Conservation (phyloP, 2,113 vertebrate species). For the Caranx ignobilis region DNA sequence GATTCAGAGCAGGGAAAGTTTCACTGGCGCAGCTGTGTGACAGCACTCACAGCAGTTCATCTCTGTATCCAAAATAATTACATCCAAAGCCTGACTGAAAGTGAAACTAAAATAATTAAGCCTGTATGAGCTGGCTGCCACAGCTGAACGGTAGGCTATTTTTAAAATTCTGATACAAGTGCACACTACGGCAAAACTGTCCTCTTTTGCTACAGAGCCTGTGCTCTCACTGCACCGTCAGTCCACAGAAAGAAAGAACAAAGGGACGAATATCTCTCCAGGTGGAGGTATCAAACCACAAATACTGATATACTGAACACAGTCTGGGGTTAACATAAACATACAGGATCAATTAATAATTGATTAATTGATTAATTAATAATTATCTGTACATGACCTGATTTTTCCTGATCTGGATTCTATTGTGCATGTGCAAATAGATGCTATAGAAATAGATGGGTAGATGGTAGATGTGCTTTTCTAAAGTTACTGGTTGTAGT, state of each 20-base stretch:
- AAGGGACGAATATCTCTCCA: background rate
- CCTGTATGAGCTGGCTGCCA: constrained; percentile 19
- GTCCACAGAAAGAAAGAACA: background rate
- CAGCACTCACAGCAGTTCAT: constrained; percentile 9
- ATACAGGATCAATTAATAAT: too few species aligned
- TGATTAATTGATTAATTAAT: too few species aligned
- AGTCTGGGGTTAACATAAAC: background rate
- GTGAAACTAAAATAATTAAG: constrained; percentile 48
- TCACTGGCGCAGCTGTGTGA: constrained; percentile 33
- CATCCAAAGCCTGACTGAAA: constrained; percentile 21
- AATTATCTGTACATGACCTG: background rate
- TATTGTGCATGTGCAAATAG: background rate
- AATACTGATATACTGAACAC: background rate
- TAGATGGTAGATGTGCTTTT: background rate
- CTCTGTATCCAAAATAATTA: constrained; percentile 40
- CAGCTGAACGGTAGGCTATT: constrained; percentile 27
- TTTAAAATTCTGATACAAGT: constrained; percentile 38
- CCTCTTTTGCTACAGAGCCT: background rate
- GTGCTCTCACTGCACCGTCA: background rate
- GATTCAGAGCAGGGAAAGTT: constrained; percentile 5
- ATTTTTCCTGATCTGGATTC: background rate
- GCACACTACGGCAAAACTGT: constrained; percentile 8
- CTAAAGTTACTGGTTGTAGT: background rate
- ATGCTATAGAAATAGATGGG: background rate
- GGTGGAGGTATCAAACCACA: background rate